phyloP scores from a whole-genome alignment of 2,113 vertebrate genomes.

The Parus major region DNA sequence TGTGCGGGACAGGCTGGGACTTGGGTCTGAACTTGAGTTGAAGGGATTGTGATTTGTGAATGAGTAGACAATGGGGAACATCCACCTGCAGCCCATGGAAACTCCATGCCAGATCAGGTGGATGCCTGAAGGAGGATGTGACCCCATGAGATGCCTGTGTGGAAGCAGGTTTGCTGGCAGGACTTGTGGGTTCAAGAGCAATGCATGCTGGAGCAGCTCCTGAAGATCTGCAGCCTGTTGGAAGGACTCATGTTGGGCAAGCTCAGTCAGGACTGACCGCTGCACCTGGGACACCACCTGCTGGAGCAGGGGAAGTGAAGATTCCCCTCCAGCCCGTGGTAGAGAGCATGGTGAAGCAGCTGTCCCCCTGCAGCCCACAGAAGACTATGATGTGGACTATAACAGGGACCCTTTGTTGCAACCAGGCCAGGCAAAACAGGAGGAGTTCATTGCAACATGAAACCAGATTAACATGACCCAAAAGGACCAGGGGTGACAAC shows the following conservation, averaged over 20 bases:
- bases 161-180: background rate
- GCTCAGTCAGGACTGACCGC: background rate
- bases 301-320: background rate
- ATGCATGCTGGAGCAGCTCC: accelerated
- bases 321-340: background rate
- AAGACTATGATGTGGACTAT: background rate
- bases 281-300: background rate
- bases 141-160: too few relatives aligned
- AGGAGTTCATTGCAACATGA: background rate
- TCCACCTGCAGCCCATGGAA: background rate
- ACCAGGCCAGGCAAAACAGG: background rate
- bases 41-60: background rate
- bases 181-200: background rate
- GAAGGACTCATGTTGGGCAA: background rate
- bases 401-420: background rate
- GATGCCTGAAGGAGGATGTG: background rate
- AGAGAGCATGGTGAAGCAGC: background rate
- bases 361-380: background rate
- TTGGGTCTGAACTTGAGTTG: background rate
- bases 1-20: background rate
- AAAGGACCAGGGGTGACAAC: background rate
- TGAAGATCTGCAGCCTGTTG: background rate
- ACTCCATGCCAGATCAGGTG: background rate
- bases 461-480: background rate
- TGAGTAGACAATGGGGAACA: background rate